Conservation (phyloP, 1,140 invertebrate genomes). For the Listronotus oregonensis region DNA sequence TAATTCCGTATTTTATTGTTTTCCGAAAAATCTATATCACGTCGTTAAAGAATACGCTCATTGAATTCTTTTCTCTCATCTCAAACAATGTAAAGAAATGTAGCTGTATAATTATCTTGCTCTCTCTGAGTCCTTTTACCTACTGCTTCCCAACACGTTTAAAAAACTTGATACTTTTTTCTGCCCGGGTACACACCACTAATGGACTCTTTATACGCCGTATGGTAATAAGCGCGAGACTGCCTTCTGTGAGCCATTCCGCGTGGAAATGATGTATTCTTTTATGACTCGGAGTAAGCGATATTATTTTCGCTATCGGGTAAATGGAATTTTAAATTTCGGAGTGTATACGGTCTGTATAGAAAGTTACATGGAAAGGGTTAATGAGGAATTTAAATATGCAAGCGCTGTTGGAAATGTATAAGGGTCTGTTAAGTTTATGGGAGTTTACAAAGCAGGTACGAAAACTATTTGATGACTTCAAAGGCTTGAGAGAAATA, state of each 20-base stretch:
- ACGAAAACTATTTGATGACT: constrained; percentile 26
- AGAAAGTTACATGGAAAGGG: constrained; percentile 32
- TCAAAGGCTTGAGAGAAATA: constrained; percentile 1
- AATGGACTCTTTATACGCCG: constrained; percentile 36
- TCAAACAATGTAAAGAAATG: too few relatives aligned
- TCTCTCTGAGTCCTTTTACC: too few relatives aligned
- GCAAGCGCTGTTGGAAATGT: constrained; percentile 19
- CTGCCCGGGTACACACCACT: constrained; percentile 30
- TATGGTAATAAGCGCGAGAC: constrained; percentile 30
- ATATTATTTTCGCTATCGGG: constrained; percentile 38
- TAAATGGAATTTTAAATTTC: constrained; percentile 40
- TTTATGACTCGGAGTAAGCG: constrained; percentile 34
- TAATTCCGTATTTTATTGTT: too few relatives aligned
- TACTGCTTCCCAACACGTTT: too few relatives aligned
- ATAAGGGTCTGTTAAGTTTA: constrained; percentile 17
- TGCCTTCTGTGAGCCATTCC: constrained; percentile 32
- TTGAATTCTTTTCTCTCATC: constrained; percentile 1
- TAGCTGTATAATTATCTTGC: too few relatives aligned
- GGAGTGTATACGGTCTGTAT: constrained; percentile 15
- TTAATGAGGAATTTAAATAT: constrained; percentile 40
- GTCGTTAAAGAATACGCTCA: not conserved
- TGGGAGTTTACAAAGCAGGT: constrained; percentile 11
- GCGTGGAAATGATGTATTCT: constrained; percentile 38
- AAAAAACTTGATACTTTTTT: constrained; percentile 36
- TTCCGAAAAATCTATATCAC: too few relatives aligned